Evolutionary conservation across 1,140 invertebrate species (phyloP).

Genomic region (Acromyrmex echinatior): DNA sequence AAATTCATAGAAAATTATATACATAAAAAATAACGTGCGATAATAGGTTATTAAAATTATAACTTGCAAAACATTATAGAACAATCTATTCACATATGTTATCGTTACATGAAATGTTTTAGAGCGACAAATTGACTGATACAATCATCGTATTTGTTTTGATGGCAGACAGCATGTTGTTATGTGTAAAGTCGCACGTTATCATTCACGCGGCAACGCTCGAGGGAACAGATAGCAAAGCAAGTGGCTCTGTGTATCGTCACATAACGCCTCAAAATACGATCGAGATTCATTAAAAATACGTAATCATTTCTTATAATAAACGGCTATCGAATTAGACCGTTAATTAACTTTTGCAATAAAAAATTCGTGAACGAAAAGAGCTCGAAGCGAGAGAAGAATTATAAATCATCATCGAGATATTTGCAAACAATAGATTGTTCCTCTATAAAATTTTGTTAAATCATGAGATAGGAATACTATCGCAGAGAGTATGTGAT

Average conservation of each 20-base stretch:
- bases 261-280: not conserved
- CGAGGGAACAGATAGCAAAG: not conserved
- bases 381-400: not conserved
- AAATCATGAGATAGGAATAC: not conserved
- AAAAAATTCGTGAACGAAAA: not conserved
- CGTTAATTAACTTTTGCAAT: not conserved
- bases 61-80: not conserved
- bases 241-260: not conserved
- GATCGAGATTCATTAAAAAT: not conserved
- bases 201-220: not conserved
- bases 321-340: not conserved
- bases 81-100: not conserved
- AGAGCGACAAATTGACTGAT: not conserved
- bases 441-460: not conserved
- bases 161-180: not conserved
- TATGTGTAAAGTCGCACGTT: not conserved
- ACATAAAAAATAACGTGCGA: not conserved
- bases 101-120: not conserved
- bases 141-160: not conserved
- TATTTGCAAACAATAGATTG: not conserved
- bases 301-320: not conserved
- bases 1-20: not conserved
- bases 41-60: not conserved
- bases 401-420: not conserved
- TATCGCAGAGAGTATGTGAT: not conserved